These are phyloP conservation scores for Epiblema foenella DNA, from an alignment of 2,888 invertebrate species.

Conservation along the genomic window DNA sequence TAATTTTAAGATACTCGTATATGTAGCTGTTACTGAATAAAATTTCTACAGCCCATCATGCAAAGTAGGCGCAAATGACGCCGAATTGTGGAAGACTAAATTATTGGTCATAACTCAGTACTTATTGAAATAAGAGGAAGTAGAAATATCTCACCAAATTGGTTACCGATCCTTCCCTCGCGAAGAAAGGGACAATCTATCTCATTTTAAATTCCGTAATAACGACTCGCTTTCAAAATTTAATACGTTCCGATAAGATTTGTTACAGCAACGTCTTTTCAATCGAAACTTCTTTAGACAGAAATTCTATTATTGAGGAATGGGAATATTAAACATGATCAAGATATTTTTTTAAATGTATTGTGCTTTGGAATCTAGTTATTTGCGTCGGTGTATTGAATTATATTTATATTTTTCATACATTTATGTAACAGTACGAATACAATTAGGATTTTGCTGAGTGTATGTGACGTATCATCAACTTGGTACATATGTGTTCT, in stretches of 20 bases:
- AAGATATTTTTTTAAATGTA: constrained; percentile 4
- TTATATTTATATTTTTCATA: background rate
- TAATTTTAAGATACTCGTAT: too few species aligned
- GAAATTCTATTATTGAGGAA: constrained; percentile 40
- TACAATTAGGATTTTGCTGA: too few species aligned
- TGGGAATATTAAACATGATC: constrained; percentile 28
- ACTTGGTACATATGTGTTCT: too few species aligned
- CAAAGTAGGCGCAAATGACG: too few species aligned
- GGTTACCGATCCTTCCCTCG: constrained; percentile 50
- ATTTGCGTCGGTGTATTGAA: background rate
- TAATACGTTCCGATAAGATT: constrained; percentile 49
- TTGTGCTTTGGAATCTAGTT: background rate
- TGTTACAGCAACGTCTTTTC: constrained; percentile 39
- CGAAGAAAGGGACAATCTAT: constrained; percentile 53
- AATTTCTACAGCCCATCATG: too few species aligned
- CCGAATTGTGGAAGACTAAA: too few species aligned
- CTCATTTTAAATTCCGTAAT: constrained; percentile 51
- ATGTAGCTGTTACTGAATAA: too few species aligned
- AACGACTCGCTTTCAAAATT: constrained; percentile 48
- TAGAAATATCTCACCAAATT: constrained; percentile 50
- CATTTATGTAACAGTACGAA: too few species aligned
- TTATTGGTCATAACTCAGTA: constrained; percentile 21
- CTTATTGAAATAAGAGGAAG: constrained; percentile 26
- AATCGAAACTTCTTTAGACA: constrained; percentile 29
- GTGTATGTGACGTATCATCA: too few species aligned